phyloP scores from a whole-genome alignment of 1,140 invertebrate genomes.

The Caerostris darwini region DNA sequence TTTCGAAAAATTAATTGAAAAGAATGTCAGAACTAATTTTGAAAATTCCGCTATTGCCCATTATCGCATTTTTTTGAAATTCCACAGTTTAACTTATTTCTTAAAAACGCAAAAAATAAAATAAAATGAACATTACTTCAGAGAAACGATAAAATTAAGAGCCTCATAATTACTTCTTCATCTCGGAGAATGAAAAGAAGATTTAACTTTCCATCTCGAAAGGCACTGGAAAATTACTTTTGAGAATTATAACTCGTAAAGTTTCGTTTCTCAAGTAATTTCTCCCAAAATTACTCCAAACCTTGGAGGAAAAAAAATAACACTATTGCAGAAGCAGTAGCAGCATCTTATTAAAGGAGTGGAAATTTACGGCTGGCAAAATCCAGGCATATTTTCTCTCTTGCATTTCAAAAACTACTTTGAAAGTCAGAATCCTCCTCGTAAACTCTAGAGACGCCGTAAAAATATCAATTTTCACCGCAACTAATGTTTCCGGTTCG shows the following conservation, averaged over 20 bases:
- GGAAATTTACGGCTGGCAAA: constrained; percentile 5
- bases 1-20: too few relatives aligned
- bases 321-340: not conserved
- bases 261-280: constrained; percentile 4
- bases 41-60: too few relatives aligned
- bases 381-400: not conserved
- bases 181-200: not conserved
- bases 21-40: too few relatives aligned
- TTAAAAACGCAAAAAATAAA: too few relatives aligned
- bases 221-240: not conserved
- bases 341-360: constrained; percentile 14
- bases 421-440: constrained; percentile 4
- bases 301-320: not conserved
- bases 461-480: constrained; percentile 70
- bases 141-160: too few relatives aligned
- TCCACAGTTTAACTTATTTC: too few relatives aligned
- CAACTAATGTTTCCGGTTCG: constrained; percentile 48
- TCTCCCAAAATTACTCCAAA: not conserved
- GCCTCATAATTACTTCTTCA: not conserved
- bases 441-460: constrained; percentile 47
- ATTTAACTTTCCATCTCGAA: constrained; percentile 37
- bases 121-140: too few relatives aligned
- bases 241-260: constrained; percentile 40
- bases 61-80: too few relatives aligned
- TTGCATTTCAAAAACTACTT: constrained; percentile 17